Conservation (phyloP, 2,113 vertebrate species). For the Zootoca vivipara region DNA sequence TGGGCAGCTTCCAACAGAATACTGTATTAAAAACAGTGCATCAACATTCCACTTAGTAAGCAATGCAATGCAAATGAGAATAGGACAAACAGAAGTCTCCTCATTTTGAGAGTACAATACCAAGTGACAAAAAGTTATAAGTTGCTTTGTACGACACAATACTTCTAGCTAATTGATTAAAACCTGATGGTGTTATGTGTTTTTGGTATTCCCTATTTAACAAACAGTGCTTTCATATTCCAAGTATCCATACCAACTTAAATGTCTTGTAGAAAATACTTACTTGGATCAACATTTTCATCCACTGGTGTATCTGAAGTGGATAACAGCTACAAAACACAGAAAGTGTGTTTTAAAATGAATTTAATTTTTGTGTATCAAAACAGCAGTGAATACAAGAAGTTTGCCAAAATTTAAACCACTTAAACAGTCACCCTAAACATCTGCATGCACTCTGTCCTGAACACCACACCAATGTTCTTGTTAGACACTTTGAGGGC, state of each 20-base stretch:
- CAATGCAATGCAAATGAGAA: not conserved
- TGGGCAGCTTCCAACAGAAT: too few species aligned
- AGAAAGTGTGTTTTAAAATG: not conserved
- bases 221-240: not conserved
- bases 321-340: constrained; percentile 83
- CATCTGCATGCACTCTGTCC: not conserved
- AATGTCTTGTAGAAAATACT: constrained; percentile 57
- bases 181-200: too few species aligned
- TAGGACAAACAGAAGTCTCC: not conserved
- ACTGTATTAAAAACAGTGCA: too few species aligned
- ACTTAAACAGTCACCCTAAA: not conserved
- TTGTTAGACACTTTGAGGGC: not conserved
- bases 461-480: not conserved
- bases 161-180: not conserved
- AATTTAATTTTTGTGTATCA: too few species aligned
- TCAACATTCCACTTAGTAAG: not conserved
- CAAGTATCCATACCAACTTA: not conserved
- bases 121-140: not conserved
- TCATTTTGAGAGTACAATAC: not conserved
- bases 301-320: constrained; percentile 85
- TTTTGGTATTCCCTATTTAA: not conserved
- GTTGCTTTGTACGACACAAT: not conserved
- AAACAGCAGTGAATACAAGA: too few species aligned
- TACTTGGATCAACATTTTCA: constrained; percentile 91
- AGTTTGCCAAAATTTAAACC: too few species aligned